Evolutionary conservation across 53 echinoderm and acorn worm genomes (phyloP).

Genomic region (Luidia sarsii): DNA sequence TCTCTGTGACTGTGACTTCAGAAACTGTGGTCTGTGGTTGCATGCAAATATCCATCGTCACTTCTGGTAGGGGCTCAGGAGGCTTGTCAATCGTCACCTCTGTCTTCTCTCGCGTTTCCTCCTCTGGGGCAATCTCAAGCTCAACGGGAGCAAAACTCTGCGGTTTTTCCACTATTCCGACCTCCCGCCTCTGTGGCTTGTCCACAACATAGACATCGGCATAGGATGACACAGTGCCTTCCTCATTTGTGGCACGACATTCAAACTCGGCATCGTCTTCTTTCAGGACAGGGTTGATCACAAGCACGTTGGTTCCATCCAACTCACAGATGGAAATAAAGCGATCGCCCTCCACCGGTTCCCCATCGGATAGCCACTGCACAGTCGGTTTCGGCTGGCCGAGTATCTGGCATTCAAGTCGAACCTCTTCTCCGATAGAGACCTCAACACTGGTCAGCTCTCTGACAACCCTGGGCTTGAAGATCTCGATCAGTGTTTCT

Average conservation of each 20-base stretch:
- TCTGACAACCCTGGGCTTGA: constrained; percentile 68
- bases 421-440: constrained; percentile 64
- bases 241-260: constrained; percentile 83
- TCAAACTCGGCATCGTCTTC: constrained; percentile 94
- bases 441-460: constrained; percentile 74
- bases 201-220: constrained; percentile 79
- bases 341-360: constrained; percentile 69
- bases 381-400: constrained; percentile 81
- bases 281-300: constrained; percentile 77
- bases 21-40: constrained; percentile 33
- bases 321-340: constrained; percentile 68
- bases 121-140: constrained; percentile 50
- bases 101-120: constrained; percentile 63
- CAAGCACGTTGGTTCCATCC: constrained; percentile 79
- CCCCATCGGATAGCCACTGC: constrained; percentile 73
- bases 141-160: constrained; percentile 59
- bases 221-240: constrained; percentile 85
- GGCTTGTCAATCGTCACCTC: constrained; percentile 67
- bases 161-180: constrained; percentile 48
- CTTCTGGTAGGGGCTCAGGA: constrained; percentile 64
- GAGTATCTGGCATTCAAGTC: constrained; percentile 72
- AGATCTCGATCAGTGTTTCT: constrained; percentile 2
- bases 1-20: constrained; percentile 65
- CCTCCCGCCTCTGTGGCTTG: constrained; percentile 48
- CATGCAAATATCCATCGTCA: constrained; percentile 55